These are phyloP conservation scores for Sylvicola cinctus DNA, from an alignment of 2,888 invertebrate genomes.

Conservation along the genomic window DNA sequence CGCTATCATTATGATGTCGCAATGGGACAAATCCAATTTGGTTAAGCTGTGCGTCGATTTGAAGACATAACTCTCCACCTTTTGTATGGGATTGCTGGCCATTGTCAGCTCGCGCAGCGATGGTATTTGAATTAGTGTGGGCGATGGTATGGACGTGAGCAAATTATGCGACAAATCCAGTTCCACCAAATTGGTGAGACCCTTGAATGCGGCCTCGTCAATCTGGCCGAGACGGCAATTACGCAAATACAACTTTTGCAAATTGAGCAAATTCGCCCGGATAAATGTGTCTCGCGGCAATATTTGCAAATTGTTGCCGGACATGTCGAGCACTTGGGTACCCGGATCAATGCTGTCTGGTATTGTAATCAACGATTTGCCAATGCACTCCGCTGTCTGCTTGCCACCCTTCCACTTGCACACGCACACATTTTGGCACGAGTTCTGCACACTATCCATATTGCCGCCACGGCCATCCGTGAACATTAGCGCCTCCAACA, in stretches of 20 bases:
- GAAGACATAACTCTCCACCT: constrained; percentile 56
- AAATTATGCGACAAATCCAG: constrained; percentile 72
- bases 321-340: constrained; percentile 79
- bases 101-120: constrained; percentile 64
- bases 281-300: constrained; percentile 66
- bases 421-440: constrained; percentile 56
- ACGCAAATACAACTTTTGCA: constrained; percentile 68
- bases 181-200: constrained; percentile 75
- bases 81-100: constrained; percentile 62
- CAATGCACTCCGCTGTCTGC: constrained; percentile 77
- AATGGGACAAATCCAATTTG: constrained; percentile 65
- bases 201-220: constrained; percentile 64
- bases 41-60: constrained; percentile 52
- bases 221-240: constrained; percentile 72
- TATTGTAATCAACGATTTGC: constrained; percentile 61
- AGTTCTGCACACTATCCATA: too few relatives aligned
- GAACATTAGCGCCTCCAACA: constrained; percentile 9
- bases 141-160: constrained; percentile 57
- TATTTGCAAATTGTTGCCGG: constrained; percentile 68
- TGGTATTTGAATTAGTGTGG: constrained; percentile 57
- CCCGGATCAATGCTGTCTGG: constrained; percentile 72
- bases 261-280: constrained; percentile 58
- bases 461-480: constrained; percentile 21
- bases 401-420: constrained; percentile 93
- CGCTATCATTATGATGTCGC: constrained; percentile 59